A percentile compares a stretch with the other conserved stretches of the same genome.
Evolutionary conservation across 2,797 vertebrate species (phyloP).

Genomic region (Geotrypetes seraphini): DNA sequence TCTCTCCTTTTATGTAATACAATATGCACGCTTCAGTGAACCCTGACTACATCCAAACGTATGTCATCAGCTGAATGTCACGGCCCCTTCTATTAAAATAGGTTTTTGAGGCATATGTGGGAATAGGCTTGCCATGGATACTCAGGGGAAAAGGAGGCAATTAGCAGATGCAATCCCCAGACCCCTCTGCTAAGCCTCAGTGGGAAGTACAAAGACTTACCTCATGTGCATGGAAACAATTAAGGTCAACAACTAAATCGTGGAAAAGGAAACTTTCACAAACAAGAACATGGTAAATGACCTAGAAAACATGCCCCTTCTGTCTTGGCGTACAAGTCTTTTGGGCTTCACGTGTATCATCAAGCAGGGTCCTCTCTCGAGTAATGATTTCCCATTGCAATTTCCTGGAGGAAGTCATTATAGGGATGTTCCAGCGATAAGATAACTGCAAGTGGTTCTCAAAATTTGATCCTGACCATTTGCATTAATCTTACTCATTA

Average conservation of each 20-base stretch:
- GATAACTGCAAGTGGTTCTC: constrained; percentile 38
- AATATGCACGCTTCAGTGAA: constrained; percentile 43
- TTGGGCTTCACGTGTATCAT: constrained; percentile 47
- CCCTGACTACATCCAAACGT: constrained; percentile 41
- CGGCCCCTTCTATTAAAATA: constrained; percentile 41
- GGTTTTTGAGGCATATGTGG: constrained; percentile 55
- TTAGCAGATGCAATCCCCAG: constrained; percentile 45
- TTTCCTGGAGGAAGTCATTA: constrained; percentile 59
- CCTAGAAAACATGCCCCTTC: constrained; percentile 39
- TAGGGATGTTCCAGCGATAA: constrained; percentile 48
- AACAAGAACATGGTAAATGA: constrained; percentile 49
- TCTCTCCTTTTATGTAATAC: constrained; percentile 49
- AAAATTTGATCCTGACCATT: constrained; percentile 42
- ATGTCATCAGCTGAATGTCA: constrained; percentile 50
- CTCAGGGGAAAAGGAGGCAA: constrained; percentile 38
- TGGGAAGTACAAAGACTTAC: constrained; percentile 46
- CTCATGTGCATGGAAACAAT: constrained; percentile 59
- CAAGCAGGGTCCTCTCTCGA: constrained; percentile 18
- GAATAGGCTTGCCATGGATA: constrained; percentile 39
- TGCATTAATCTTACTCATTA: constrained; percentile 39
- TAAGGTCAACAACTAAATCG: constrained; percentile 56
- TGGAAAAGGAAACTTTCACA: constrained; percentile 58
- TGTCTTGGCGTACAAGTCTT: constrained; percentile 30
- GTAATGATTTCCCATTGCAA: constrained; percentile 64
- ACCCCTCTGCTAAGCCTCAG: constrained; percentile 23